Base-by-base conservation (phyloP, 1,140 invertebrate genomes). In the Rhynchophorus ferrugineus region DNA sequence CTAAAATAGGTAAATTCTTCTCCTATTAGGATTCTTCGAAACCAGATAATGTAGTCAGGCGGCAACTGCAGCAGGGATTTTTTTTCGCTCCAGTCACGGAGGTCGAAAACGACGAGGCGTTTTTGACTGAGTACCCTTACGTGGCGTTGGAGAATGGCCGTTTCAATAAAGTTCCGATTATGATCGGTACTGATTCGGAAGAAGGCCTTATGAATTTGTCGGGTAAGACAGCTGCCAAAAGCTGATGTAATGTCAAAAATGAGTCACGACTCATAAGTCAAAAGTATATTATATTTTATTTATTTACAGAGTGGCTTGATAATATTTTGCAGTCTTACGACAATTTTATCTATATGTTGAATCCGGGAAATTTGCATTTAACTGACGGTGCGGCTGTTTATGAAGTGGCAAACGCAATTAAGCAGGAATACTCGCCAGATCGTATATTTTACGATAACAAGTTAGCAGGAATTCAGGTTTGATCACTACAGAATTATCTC, bases 151-250 rank as follows among this genome's bases (percentile, higher is more conserved):
- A 44, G 37, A 39, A 38, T 21, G 61, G 61, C 11, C 34, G 44
- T 17, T 37, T 57, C 24, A 58, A 55, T 24, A 38, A 21, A 20
- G 54, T 62, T 11, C 61, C 61, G 1, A 20, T 56, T 19, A 49
- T 62, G n/a, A 57, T 62, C 6, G 61, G 61, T 11, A 52, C 60
- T 38, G 54, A 51, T 45, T 51, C 56, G 8, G 61, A 62, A 50
- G 61, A 62, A 46, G 46, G 43, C 2, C 13, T 57, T 3, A 24
- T 39, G 13, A 52, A 52, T n/a, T 18, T 52, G n/a, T 24, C 17
- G 8, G 13, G 49, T 52, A 43, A 43, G 41, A n/a, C n/a, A n/a
- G n/a, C n/a, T n/a, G n/a, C n/a, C n/a, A n/a, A n/a, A n/a, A n/a
- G n/a, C n/a, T n/a, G n/a, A n/a, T n/a, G n/a, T n/a, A n/a, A n/a